Evolutionary conservation across 1,140 invertebrate species (phyloP), one percentile per base, ranked within the genome.

Genomic region (Hycleus phaleratus): DNA sequence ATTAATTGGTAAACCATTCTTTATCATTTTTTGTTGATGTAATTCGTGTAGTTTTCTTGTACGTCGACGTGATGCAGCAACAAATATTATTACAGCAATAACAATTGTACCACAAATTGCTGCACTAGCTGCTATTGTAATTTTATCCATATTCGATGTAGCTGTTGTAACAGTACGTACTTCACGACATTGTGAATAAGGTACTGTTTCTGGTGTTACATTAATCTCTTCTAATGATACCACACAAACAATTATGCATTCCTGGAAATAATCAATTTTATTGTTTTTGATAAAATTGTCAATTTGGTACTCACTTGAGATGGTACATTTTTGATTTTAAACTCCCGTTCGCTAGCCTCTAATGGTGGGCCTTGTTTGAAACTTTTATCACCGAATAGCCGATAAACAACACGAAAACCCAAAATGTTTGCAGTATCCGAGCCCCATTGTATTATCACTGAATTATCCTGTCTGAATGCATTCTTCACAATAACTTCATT

Each of bases 71-170:
- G 87, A 90, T 10, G 91, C 90, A 38, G 89, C 88, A 32, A 93
- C 84, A 70, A 95, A 93, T 50, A 95, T 83, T 50, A 94, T 84
- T 7, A 90, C 86, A 1, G 90, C 91, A 26, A 94, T 83, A 40
- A 94, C 85, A 59, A 95, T 91, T 24, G 91, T 92, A n/a, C 87
- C 89, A 71, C 88, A 94, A 66, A 95, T 93, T n/a, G 90, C 90
- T 6, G 91, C 91, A 66, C 89, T 92, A 1, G 91, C 91, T 8
- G 87, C 91, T 64, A 95, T 95, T 24, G 93, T 94, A 67, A 95
- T 92, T 72, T 93, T 93, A 72, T 95, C 93, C 86, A 95, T 91
- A 74, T 93, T 90, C 9, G 87, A 90, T 26, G 86, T 84, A 10
- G 86, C 82, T 38, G 86, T 85, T 49, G 83, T 82, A 26, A 90